Conservation (phyloP, 2,888 invertebrate species). For the Escarpia spicata region DNA sequence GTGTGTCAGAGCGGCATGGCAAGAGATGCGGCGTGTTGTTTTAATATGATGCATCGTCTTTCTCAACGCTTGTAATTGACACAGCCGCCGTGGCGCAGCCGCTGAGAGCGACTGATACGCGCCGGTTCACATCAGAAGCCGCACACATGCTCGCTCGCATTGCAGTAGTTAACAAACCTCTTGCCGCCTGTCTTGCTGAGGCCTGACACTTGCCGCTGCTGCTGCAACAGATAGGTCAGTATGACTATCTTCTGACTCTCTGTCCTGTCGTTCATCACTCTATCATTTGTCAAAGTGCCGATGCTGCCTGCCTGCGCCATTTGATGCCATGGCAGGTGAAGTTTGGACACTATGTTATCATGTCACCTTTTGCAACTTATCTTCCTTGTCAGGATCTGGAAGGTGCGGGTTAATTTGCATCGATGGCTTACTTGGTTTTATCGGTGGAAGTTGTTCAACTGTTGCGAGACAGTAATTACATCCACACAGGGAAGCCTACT, state of each 20-base stretch:
- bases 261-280: background rate
- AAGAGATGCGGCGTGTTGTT: constrained; percentile 7
- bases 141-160: background rate
- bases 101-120: background rate
- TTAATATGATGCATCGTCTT: constrained; percentile 16
- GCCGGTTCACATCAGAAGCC: background rate
- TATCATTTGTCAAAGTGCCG: background rate
- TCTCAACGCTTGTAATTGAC: constrained; percentile 6
- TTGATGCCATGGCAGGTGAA: background rate
- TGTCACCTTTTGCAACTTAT: constrained; percentile 7
- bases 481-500: background rate
- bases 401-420: background rate
- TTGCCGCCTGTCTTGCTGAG: background rate
- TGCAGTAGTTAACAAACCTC: background rate
- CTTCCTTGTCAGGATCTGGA: background rate
- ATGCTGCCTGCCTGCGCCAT: background rate
- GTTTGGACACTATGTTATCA: background rate
- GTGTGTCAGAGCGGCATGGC: background rate
- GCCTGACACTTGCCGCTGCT: background rate
- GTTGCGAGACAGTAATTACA: constrained; percentile 1
- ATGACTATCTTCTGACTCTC: background rate
- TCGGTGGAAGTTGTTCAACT: background rate
- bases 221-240: background rate
- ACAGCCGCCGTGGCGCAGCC: background rate
- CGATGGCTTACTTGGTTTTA: background rate